A percentile compares a stretch with the other conserved stretches of the same genome.
phyloP scores from a whole-genome alignment of 64 coral and sea anemone genomes.

The Porites lutea region DNA sequence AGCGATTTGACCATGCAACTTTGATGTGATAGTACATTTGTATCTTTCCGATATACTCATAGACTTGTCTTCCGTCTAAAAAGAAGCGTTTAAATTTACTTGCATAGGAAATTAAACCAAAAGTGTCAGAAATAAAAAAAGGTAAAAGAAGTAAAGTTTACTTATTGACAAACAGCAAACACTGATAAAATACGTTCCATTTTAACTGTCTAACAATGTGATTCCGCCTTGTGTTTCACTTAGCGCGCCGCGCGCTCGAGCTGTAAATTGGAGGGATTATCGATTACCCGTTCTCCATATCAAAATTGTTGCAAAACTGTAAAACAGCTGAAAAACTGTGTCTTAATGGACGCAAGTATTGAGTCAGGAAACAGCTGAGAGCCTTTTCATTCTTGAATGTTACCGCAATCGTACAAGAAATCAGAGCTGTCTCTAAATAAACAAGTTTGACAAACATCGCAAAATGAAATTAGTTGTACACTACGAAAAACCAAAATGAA shows the following conservation, averaged over 20 bases:
- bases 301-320: not conserved
- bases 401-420: slow-evolving; percentile 20
- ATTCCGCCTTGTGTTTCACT: not conserved
- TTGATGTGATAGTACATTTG: too few species aligned
- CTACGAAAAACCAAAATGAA: not conserved
- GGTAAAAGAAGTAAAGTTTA: slow-evolving; percentile 9
- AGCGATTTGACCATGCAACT: too few species aligned
- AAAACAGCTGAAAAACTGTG: too few species aligned
- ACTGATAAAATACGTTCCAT: slow-evolving; percentile 41
- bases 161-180: slow-evolving; percentile 20
- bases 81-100: slow-evolving; percentile 43
- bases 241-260: not conserved
- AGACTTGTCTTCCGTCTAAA: not conserved
- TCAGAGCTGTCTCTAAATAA: slow-evolving; percentile 23
- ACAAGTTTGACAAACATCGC: slow-evolving; percentile 19
- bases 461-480: slow-evolving; percentile 50
- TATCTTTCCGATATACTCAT: slow-evolving; percentile 2
- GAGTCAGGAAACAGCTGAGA: not conserved
- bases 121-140: slow-evolving; percentile 12
- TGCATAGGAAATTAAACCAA: slow-evolving; percentile 23
- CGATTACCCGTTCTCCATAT: not conserved
- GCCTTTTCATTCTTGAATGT: not conserved
- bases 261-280: not conserved
- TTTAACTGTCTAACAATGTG: slow-evolving; percentile 16
- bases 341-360: not conserved